Base-by-base conservation (phyloP, 2,797 vertebrate genomes). In the Pelobates cultripes region DNA sequence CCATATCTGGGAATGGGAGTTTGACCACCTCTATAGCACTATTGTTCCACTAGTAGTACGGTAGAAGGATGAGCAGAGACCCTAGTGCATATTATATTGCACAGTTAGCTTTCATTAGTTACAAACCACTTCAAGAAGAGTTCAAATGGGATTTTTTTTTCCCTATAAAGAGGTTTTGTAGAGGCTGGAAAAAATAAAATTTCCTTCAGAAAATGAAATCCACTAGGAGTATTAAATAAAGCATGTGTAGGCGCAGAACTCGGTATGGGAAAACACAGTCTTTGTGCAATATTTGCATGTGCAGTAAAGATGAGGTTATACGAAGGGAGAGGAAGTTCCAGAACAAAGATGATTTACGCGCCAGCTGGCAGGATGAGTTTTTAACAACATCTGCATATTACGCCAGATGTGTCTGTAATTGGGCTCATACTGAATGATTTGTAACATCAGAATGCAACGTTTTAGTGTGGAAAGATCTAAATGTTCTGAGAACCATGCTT, bases 331-430 rank as follows among this genome's bases (percentile, higher is more conserved):
- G 55, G 76, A 15, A 45, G 67, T 57, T 12, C 71, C 60, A 64
- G 44, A 67, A 70, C 76, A 51, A 66, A 61, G 76, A 43, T 17
- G 7, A 17, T 73, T 70, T 3, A 47, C 45, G 28, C 75, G 77
- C 82, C 82, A 79, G 77, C 71, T 84, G 82, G 82, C 72, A 75
- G 12, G 7, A 13, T 63, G 60, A 41, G 64, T 70, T n/a, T 74
- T n/a, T n/a, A 78, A 70, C 64, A 63, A 73, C 77, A 83, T 83
- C 77, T 83, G 82, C 82, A 79, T 55, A 66, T 41, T 8, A 45
- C 53, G 15, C 77, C 82, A 83, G 82, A 83, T 83, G 82, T 79
- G 72, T 43, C 13, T 42, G 51, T 83, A 79, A 83, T 71, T 70
- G 77, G 44, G 66, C 55, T 79, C 51, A 83, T 70, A 78, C 57